Evolutionary conservation across 2,888 invertebrate species (phyloP).

Genomic region (Polymixis lichenea): DNA sequence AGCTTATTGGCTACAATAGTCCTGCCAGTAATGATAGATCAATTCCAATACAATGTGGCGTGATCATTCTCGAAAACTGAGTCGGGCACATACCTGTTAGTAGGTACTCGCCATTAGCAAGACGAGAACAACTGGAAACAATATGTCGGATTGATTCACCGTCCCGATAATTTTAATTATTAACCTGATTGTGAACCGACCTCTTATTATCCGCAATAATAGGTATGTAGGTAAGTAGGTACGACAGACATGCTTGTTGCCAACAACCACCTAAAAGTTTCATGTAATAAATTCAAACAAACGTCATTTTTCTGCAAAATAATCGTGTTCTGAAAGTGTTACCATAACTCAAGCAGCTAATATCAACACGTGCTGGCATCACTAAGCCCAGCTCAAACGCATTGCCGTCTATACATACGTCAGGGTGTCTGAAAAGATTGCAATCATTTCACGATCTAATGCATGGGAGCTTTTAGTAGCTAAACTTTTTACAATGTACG

Average conservation of each 20-base stretch:
- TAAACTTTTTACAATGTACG: neutral
- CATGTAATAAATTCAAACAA: conserved; percentile 4
- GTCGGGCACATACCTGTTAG: no score
- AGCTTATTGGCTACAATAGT: no score
- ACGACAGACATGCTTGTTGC: neutral
- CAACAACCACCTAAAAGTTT: neutral
- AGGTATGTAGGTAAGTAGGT: neutral
- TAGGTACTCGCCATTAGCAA: no score
- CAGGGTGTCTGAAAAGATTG: neutral
- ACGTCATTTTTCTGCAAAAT: conserved; percentile 7
- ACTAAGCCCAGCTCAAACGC: neutral
- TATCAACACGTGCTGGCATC: conserved; percentile 1
- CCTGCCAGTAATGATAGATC: no score
- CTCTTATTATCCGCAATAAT: neutral
- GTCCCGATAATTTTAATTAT: neutral
- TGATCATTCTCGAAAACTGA: no score
- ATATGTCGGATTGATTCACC: no score
- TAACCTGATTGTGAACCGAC: neutral
- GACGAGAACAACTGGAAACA: no score
- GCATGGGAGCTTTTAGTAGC: neutral
- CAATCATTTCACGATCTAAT: conserved; percentile 1
- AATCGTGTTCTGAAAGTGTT: neutral
- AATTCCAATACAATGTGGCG: no score
- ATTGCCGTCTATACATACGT: conserved; percentile 9
- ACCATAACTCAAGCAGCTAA: conserved; percentile 15